These are phyloP conservation scores for Cladopsammia gracilis DNA, from an alignment of 64 coral and sea anemone genomes.

Conservation along the genomic window DNA sequence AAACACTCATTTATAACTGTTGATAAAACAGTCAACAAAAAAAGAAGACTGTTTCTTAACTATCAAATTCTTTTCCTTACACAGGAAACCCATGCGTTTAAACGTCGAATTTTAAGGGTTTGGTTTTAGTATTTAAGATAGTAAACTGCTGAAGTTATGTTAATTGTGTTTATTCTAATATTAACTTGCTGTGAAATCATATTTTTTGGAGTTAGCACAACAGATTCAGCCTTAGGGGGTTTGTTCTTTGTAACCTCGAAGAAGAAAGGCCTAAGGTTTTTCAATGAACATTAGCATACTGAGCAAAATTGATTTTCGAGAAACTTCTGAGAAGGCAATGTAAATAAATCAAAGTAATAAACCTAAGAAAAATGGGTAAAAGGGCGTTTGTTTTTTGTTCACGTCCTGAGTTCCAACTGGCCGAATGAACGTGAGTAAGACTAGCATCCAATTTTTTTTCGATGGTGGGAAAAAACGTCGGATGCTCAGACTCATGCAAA, in stretches of 20 bases:
- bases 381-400: neutral
- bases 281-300: neutral
- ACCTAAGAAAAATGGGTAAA: neutral
- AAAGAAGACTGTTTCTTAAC: neutral
- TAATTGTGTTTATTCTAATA: too few species aligned
- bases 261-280: too few species aligned
- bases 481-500: too few species aligned
- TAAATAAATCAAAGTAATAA: neutral
- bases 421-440: too few species aligned
- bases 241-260: too few species aligned
- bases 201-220: too few species aligned
- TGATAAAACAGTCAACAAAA: neutral
- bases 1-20: neutral
- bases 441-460: too few species aligned
- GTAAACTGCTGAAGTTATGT: neutral
- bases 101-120: too few species aligned
- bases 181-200: too few species aligned
- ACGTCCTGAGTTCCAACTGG: too few species aligned
- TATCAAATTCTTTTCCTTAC: neutral
- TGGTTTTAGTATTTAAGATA: neutral
- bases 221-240: neutral
- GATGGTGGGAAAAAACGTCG: too few species aligned
- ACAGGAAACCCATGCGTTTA: neutral
- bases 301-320: neutral
- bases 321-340: neutral